Evolutionary conservation across 2,888 invertebrate genomes (phyloP).

Genomic region (Netelia melanura): DNA sequence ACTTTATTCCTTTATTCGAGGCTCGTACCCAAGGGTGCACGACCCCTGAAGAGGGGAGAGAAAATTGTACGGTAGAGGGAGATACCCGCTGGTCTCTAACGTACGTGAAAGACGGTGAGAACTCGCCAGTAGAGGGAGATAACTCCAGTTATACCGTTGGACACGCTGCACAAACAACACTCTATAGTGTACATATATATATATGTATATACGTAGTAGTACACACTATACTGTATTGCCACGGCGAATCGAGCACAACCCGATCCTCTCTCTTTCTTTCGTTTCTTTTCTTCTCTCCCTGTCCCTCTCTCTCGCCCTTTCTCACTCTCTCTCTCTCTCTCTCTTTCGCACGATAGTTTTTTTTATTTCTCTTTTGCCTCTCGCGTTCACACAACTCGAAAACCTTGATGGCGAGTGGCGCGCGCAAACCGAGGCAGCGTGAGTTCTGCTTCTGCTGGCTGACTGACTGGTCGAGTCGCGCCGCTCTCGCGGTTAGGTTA

Average conservation of each 20-base stretch:
- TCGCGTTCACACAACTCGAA: slow-evolving; percentile 43
- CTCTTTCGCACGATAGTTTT: background rate
- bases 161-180: background rate
- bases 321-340: background rate
- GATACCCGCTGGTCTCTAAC: background rate
- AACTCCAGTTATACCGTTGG: slow-evolving; percentile 44
- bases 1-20: slow-evolving; percentile 44
- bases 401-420: slow-evolving; percentile 44
- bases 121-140: slow-evolving; percentile 47
- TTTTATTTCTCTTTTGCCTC: background rate
- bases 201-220: slow-evolving; percentile 20
- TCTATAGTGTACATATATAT: background rate
- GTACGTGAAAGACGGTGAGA: background rate
- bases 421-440: slow-evolving; percentile 21
- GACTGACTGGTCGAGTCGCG: slow-evolving; percentile 56
- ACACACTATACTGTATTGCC: background rate
- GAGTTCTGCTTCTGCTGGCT: slow-evolving; percentile 58
- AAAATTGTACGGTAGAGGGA: slow-evolving; percentile 13
- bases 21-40: slow-evolving; percentile 62
- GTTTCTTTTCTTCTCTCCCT: slow-evolving; percentile 20
- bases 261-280: slow-evolving; percentile 25
- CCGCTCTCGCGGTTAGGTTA: slow-evolving; percentile 33
- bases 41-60: slow-evolving; percentile 59
- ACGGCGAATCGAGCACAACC: slow-evolving; percentile 34
- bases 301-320: slow-evolving; percentile 30